phyloP scores from a whole-genome alignment of 2,888 invertebrate species.

The Schrankia costaestrigalis region DNA sequence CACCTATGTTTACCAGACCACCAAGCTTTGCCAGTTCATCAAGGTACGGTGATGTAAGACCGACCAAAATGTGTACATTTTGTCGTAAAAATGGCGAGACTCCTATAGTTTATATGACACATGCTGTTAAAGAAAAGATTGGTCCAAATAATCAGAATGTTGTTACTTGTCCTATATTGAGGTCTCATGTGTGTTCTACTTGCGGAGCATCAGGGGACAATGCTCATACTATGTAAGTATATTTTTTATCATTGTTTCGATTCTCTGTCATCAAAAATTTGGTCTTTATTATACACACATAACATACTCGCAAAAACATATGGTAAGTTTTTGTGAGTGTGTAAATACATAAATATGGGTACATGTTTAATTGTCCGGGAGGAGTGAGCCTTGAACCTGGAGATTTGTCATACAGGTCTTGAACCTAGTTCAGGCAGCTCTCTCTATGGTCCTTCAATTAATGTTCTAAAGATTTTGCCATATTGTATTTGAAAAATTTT shows the following conservation, averaged over 20 bases:
- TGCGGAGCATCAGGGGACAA: conserved; percentile 64
- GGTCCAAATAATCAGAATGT: conserved; percentile 47
- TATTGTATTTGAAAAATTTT: background rate
- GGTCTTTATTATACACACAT: too few species aligned
- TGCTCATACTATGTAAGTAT: conserved; percentile 73
- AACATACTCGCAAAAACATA: too few species aligned
- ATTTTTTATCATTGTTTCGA: background rate
- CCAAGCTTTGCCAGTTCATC: conserved; percentile 20
- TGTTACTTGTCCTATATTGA: conserved; percentile 65
- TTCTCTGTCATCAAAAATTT: background rate
- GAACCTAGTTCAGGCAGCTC: too few species aligned
- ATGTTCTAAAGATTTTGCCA: too few species aligned
- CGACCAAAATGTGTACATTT: conserved; percentile 56
- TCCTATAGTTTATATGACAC: conserved; percentile 59
- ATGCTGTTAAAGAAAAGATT: conserved; percentile 54
- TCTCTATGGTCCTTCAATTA: too few species aligned
- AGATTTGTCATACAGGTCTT: too few species aligned
- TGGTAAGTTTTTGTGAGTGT: too few species aligned
- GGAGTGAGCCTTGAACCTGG: too few species aligned
- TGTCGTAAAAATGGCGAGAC: conserved; percentile 72
- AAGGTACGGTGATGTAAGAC: conserved; percentile 13
- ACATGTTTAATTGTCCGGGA: too few species aligned
- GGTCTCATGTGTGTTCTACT: conserved; percentile 57
- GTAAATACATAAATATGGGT: too few species aligned
- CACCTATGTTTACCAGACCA: conserved; percentile 8